Base-by-base conservation (phyloP, 2,888 invertebrate genomes). In the Dryocosmus kuriphilus region DNA sequence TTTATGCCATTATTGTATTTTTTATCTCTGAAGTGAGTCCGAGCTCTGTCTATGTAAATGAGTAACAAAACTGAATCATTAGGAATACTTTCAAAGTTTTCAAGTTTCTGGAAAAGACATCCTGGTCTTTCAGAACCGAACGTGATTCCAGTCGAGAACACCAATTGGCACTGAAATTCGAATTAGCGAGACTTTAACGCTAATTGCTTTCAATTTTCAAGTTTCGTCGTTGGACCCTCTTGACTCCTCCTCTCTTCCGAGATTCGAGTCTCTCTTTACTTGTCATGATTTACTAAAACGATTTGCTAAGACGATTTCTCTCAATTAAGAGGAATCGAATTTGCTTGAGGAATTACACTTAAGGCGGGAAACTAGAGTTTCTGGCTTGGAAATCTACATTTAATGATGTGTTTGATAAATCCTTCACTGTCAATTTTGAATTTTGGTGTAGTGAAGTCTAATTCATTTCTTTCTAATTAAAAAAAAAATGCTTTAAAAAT, bases 151-250 rank as follows among this genome's bases (percentile, higher is more conserved):
- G 77, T 81, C 77, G 80, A 82, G 82, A 82, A 80, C 75, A 76
- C 79, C 82, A 82, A 82, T 80, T 80, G 78, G 80, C 79, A 79
- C 75, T 76, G 78, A 75, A 78, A 77, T 81, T 81, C 78, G 78
- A 80, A 82, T 83, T 81, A 78, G 81, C 82, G 74, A 63, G 79
- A 81, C 82, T 81, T 83, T 77, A 82, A 82, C 80, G 81, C 79
- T 81, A 82, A 82, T 83, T 83, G 80, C 81, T 71, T 65, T 55
- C 75, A 82, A 83, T 80, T 80, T 80, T 80, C 80, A 80, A 83
- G 81, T 80, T 81, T 78, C 77, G 74, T 38, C 67, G 51, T 71
- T 71, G 67, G 67, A 71, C 67, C 67, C 46, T 71, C 65, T 38
- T 67, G 65, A 67, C 41, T 67, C 41, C 27, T 41, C 27, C 16